A percentile compares a stretch with the other conserved stretches of the same genome.
These are phyloP conservation scores for Apis cerana DNA, from an alignment of 1,140 invertebrate genomes.

Conservation along the genomic window DNA sequence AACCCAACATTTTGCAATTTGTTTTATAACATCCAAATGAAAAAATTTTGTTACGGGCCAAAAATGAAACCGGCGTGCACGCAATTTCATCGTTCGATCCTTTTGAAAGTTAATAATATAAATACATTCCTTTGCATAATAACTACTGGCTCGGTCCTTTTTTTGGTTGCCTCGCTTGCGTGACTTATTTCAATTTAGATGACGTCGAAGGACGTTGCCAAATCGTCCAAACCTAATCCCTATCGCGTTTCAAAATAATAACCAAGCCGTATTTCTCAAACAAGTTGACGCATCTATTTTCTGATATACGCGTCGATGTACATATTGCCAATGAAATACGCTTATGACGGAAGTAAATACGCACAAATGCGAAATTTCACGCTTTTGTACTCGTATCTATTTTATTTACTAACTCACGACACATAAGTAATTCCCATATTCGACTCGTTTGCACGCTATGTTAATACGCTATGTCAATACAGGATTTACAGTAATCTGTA, in stretches of 20 bases:
- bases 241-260: background rate
- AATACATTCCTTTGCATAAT: constrained; percentile 41
- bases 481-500: background rate
- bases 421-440: background rate
- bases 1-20: too few species aligned
- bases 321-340: background rate
- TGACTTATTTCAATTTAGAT: too few species aligned
- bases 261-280: background rate
- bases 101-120: constrained; percentile 31
- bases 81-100: too few species aligned
- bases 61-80: too few species aligned
- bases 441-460: background rate
- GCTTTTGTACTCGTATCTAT: background rate
- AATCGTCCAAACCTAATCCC: background rate
- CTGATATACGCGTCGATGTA: background rate
- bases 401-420: background rate
- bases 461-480: background rate
- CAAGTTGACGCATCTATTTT: background rate
- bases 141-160: background rate
- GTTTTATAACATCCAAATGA: too few species aligned
- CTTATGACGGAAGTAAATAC: background rate
- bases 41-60: too few species aligned
- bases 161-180: background rate
- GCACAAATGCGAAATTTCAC: background rate
- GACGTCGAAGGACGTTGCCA: background rate